phyloP scores from a whole-genome alignment of 2,888 invertebrate genomes.

The Clitarchus hookeri region DNA sequence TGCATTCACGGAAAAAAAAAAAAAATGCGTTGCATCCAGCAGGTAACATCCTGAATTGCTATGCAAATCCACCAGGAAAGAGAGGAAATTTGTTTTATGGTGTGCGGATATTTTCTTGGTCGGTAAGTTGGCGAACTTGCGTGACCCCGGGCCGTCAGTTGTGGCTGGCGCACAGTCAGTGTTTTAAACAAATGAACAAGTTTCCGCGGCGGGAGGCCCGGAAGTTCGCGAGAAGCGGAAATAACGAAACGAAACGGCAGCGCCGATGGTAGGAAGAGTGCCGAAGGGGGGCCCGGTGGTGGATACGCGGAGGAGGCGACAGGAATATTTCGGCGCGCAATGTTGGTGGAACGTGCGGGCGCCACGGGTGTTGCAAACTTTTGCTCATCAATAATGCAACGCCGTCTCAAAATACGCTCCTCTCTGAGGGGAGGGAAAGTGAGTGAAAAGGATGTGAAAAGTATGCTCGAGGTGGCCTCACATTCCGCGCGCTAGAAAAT shows the following conservation, averaged over 20 bases:
- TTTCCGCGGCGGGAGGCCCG: not conserved
- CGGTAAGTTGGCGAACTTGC: not conserved
- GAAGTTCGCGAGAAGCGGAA: not conserved
- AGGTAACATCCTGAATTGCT: not conserved
- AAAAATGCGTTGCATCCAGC: not conserved
- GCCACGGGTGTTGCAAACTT: not conserved
- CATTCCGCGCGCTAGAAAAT: too few species aligned
- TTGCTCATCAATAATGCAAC: not conserved
- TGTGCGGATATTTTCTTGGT: not conserved
- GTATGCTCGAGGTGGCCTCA: too few species aligned
- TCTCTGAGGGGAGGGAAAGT: not conserved
- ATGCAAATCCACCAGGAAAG: not conserved
- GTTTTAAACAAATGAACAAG: not conserved
- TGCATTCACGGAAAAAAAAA: not conserved
- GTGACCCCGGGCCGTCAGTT: not conserved
- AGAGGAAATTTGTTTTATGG: not conserved
- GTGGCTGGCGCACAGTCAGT: not conserved
- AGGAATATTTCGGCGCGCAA: not conserved
- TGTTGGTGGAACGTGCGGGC: not conserved
- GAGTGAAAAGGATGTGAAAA: not conserved
- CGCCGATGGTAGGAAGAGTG: not conserved
- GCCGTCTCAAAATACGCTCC: not conserved
- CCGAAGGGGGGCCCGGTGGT: not conserved
- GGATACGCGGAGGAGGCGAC: not conserved
- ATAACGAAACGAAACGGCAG: not conserved